phyloP scores from a whole-genome alignment of 2,888 invertebrate species.

The Alcis repandata region DNA sequence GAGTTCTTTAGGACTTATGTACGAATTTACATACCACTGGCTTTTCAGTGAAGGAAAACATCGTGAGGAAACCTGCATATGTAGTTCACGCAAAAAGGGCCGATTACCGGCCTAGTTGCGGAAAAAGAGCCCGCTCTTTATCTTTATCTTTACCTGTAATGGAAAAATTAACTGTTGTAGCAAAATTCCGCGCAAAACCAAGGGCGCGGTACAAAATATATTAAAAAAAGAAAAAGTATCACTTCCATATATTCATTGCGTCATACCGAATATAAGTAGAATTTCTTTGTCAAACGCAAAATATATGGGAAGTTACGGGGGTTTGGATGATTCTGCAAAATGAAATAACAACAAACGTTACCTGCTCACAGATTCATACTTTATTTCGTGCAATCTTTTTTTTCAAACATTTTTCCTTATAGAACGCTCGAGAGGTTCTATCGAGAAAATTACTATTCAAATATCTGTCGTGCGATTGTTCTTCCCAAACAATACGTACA shows the following conservation, averaged over 20 bases:
- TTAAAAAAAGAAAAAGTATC: not conserved
- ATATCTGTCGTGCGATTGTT: conserved; percentile 43
- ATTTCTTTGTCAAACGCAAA: not conserved
- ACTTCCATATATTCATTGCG: too few species aligned
- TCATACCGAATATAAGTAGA: too few species aligned
- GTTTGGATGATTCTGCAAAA: not conserved
- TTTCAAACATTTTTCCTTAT: conserved; percentile 25
- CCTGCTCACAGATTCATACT: conserved; percentile 9
- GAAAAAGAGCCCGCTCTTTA: too few species aligned
- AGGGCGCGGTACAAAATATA: not conserved
- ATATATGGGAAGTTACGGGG: not conserved
- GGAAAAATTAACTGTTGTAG: too few species aligned
- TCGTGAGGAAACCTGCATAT: too few species aligned
- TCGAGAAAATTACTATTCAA: conserved; percentile 41
- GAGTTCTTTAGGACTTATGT: too few species aligned
- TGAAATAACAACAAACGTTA: conserved; percentile 13
- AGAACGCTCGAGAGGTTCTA: conserved; percentile 26
- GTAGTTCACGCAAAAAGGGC: too few species aligned
- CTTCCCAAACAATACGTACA: conserved; percentile 43
- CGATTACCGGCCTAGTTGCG: too few species aligned
- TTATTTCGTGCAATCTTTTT: conserved; percentile 17
- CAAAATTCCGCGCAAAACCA: not conserved
- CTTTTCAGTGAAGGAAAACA: too few species aligned
- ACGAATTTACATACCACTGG: too few species aligned
- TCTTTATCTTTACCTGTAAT: too few species aligned